Percentiles rank a stretch among this genome's conserved stretches.
Conservation (phyloP, 2,888 invertebrate species). For the Eutolmus rufibarbis region DNA sequence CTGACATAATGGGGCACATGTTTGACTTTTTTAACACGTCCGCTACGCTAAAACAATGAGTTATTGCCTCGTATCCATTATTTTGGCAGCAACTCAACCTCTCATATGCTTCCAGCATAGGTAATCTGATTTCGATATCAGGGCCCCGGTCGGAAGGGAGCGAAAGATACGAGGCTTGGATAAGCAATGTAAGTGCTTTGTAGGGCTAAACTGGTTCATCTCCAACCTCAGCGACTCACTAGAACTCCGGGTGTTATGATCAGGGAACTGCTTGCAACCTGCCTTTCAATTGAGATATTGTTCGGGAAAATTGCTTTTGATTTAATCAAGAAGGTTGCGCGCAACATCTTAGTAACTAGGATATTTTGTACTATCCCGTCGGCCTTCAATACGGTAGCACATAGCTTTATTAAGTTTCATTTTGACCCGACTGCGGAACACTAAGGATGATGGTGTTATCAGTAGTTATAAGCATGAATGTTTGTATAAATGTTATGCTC, state of each 20-base stretch:
- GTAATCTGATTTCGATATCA: constrained; percentile 4
- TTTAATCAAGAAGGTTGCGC: background rate
- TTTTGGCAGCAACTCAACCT: background rate
- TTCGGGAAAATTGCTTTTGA: background rate
- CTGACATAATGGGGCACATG: constrained; percentile 36
- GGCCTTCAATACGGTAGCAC: background rate
- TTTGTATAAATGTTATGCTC: too few species aligned
- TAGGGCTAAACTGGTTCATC: background rate
- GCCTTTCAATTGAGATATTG: background rate
- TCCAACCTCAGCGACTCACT: background rate
- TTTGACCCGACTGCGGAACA: too few species aligned
- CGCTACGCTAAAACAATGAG: constrained; percentile 14
- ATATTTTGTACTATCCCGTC: background rate
- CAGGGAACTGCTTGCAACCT: background rate
- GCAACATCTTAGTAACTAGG: background rate
- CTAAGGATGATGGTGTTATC: too few species aligned
- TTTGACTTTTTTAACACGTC: constrained; percentile 38
- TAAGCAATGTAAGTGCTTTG: background rate
- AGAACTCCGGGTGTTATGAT: background rate
- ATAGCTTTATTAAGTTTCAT: too few species aligned
- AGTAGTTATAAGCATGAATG: too few species aligned
- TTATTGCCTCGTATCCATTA: constrained; percentile 1
- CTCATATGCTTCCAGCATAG: background rate
- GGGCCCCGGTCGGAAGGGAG: background rate
- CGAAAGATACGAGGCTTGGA: background rate